Evolutionary conservation across 1,140 invertebrate species (phyloP), one percentile per base, ranked within the genome.

Genomic region (Eueides isabella): DNA sequence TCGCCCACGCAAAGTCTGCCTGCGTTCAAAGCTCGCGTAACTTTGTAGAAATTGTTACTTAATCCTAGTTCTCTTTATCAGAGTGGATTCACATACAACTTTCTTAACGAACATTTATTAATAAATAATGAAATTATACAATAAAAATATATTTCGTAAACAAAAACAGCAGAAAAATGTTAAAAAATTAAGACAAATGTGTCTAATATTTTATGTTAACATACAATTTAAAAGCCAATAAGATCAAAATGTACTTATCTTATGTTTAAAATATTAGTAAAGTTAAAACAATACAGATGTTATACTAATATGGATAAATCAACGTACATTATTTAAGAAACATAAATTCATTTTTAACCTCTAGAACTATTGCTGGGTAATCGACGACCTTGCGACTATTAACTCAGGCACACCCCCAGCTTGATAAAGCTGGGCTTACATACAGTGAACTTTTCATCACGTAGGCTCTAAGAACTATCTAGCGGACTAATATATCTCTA

Each of bases 1-100:
- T 90, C 91, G 88, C 91, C 91, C 85, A 90, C 91, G 86, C 89
- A 76, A 75, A 72, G 72, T 78, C 72, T 83, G 72, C 65, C 78
- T 67, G 55, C 31, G 67, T 75, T 62, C 12, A 64, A 55, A 72
- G 62, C 44, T 67, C 48, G 26, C 48, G 48, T 44, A 65, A 41
- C 33, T 65, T 69, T 30, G 1, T 55, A 31, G 16, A 12, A 55
- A 26, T 55, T 11, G 48, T 55, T 55, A 55, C 48, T 26, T 55
- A 26, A 23, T 26, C 19, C 26, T 2, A 3, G 23, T 55, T 3
- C 6, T 55, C 9, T 55, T 23, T 31, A 5, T 55, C 28, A 23
- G 11, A 68, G 23, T 31, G 12, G 23, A 6, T 55, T 55, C 23
- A 12, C 12, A 9, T 38, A 6, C 5, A 38, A 7, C 2, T 12